A percentile compares a stretch with the other conserved stretches of the same genome.
phyloP scores from a whole-genome alignment of 1,140 invertebrate species.

The Ladona fulva region DNA sequence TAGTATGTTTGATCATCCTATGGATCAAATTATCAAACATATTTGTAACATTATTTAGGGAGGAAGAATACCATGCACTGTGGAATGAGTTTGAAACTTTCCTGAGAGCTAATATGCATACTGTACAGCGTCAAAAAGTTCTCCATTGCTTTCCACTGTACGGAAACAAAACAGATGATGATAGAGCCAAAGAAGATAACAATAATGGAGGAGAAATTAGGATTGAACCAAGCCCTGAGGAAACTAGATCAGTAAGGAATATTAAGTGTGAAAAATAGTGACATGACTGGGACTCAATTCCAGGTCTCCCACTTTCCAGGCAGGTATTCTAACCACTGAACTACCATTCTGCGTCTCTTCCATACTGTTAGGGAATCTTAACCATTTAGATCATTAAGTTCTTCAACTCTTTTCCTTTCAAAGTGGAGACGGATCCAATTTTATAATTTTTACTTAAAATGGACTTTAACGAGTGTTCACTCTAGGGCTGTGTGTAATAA shows the following conservation, averaged over 20 bases:
- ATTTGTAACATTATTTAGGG: too few species aligned
- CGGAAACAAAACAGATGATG: slow-evolving; percentile 42
- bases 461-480: too few species aligned
- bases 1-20: too few species aligned
- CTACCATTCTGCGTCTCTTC: too few species aligned
- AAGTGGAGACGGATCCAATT: too few species aligned
- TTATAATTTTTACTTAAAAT: too few species aligned
- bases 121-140: slow-evolving; percentile 62
- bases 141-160: slow-evolving; percentile 78
- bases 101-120: slow-evolving; percentile 54
- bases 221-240: slow-evolving; percentile 48
- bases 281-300: too few species aligned
- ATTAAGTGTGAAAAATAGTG: too few species aligned
- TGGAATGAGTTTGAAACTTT: slow-evolving; percentile 85
- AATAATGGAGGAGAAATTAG: slow-evolving; percentile 48
- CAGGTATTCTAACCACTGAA: too few species aligned
- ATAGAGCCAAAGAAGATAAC: slow-evolving; percentile 37
- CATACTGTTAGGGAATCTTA: slow-evolving; percentile 10
- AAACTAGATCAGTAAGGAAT: slow-evolving; percentile 49
- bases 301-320: too few species aligned
- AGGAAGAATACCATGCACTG: slow-evolving; percentile 83
- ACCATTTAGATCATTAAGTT: neutral
- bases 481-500: too few species aligned
- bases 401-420: neutral
- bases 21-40: too few species aligned